Conservation (phyloP, 2,797 vertebrate genomes). For the Echiichthys vipera region DNA sequence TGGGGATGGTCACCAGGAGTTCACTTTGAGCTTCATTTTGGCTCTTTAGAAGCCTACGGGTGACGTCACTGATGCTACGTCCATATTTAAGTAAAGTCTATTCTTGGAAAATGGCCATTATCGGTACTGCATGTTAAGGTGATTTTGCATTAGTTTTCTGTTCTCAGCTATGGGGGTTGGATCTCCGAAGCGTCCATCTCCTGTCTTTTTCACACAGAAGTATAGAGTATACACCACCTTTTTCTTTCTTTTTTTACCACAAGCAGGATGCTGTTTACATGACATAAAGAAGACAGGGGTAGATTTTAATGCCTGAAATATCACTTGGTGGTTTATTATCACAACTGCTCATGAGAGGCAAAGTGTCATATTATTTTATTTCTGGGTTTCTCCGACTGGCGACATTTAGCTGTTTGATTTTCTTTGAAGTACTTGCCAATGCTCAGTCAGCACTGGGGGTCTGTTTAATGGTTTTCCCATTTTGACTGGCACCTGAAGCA, state of each 20-base stretch:
- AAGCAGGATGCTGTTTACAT: not conserved
- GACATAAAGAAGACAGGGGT: not conserved
- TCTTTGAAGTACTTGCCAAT: constrained; percentile 60
- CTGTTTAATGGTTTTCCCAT: constrained; percentile 60
- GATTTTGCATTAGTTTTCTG: not conserved
- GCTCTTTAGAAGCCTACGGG: no score
- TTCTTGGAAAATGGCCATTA: not conserved
- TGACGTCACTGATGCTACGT: no score
- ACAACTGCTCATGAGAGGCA: constrained; percentile 74
- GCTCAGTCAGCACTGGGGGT: constrained; percentile 35
- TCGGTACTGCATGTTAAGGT: not conserved
- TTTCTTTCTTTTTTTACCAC: not conserved
- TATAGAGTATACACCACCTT: not conserved
- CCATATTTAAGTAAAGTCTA: no score
- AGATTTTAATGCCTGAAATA: constrained; percentile 36
- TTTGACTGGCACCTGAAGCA: constrained; percentile 68
- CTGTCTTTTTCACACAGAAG: not conserved
- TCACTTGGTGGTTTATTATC: constrained; percentile 70
- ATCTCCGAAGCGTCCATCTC: not conserved
- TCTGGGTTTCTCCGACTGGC: constrained; percentile 48
- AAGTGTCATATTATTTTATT: constrained; percentile 63
- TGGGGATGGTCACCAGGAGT: no score
- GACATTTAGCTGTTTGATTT: constrained; percentile 70
- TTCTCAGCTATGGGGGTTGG: not conserved
- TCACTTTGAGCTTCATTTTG: no score